phyloP scores from a whole-genome alignment of 2,797 vertebrate species.

The Siniperca undulata region DNA sequence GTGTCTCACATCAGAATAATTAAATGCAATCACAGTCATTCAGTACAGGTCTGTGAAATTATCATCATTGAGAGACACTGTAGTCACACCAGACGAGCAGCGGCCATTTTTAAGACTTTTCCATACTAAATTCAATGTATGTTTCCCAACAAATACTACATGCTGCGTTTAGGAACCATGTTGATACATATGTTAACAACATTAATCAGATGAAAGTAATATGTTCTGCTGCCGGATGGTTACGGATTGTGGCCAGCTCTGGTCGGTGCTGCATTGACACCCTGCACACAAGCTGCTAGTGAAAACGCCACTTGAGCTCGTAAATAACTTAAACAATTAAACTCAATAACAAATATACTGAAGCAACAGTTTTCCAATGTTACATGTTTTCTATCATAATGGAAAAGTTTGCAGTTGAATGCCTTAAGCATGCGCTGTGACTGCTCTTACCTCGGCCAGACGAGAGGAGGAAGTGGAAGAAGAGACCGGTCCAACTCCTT shows the following conservation, averaged over 20 bases:
- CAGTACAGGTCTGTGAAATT: constrained; percentile 89
- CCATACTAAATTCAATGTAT: too few relatives aligned
- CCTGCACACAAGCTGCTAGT: accelerated
- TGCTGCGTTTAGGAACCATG: accelerated
- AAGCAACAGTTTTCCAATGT: accelerated
- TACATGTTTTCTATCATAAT: accelerated
- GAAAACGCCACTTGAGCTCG: accelerated
- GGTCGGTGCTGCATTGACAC: accelerated
- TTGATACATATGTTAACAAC: accelerated
- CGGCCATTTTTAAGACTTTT: background rate
- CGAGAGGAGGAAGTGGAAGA: constrained; percentile 29
- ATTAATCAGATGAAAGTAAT: accelerated
- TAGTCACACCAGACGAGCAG: accelerated
- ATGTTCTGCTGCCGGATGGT: constrained; percentile 43
- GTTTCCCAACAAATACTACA: background rate
- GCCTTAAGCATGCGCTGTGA: accelerated
- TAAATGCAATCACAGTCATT: constrained; percentile 83
- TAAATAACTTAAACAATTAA: accelerated
- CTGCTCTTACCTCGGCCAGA: background rate
- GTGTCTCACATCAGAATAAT: constrained; percentile 81
- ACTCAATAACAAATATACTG: accelerated
- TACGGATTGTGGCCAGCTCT: constrained; percentile 41
- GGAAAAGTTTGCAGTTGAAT: accelerated
- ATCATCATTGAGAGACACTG: constrained; percentile 84
- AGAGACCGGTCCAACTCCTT: accelerated